phyloP scores from a whole-genome alignment of 1,140 invertebrate genomes.

The Aphaenogaster floridana region DNA sequence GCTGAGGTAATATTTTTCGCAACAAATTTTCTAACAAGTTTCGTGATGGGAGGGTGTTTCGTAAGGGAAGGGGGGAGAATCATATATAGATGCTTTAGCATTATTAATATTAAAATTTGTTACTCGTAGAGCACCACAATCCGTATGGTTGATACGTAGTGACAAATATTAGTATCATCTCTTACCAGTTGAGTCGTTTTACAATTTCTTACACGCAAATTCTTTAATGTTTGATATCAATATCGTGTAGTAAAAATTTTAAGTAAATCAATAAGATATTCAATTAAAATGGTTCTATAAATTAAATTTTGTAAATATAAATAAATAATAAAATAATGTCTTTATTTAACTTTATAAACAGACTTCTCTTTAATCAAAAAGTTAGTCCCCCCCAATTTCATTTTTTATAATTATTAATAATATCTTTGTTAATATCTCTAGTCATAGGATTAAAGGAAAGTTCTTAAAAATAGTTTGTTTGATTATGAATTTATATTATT shows the following conservation, averaged over 20 bases:
- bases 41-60: too few relatives aligned
- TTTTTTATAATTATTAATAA: not conserved
- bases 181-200: too few relatives aligned
- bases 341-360: conserved; percentile 1
- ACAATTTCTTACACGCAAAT: not conserved
- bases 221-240: not conserved
- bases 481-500: conserved; percentile 30
- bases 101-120: too few relatives aligned
- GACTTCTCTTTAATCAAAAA: conserved; percentile 3
- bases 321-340: not conserved
- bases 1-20: too few relatives aligned
- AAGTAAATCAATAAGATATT: not conserved
- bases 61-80: too few relatives aligned
- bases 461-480: not conserved
- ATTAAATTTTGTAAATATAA: conserved; percentile 5
- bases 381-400: not conserved
- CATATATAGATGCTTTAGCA: too few relatives aligned
- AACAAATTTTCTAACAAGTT: too few relatives aligned
- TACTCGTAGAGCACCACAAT: too few relatives aligned
- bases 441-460: not conserved
- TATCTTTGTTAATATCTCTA: not conserved
- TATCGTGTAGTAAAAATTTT: not conserved
- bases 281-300: conserved; percentile 1
- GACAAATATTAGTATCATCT: too few relatives aligned
- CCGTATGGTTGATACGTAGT: too few relatives aligned